phyloP scores from a whole-genome alignment of 1,140 invertebrate genomes.

The Drosophila pseudoananassae region DNA sequence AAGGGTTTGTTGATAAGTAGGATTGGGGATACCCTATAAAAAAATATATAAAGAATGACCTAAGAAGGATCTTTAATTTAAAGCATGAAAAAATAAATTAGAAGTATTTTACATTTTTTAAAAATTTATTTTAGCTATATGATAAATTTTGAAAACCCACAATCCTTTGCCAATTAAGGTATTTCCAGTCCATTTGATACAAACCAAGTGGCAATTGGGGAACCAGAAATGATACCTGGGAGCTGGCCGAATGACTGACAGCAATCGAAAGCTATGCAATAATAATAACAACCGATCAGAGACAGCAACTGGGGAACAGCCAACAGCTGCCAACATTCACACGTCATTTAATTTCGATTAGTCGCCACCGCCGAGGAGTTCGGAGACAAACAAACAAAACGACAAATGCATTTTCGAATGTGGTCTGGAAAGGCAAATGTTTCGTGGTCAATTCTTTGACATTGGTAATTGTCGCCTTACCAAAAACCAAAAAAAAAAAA shows the following conservation, averaged over 20 bases:
- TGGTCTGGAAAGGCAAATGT: conserved; percentile 48
- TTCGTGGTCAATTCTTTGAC: conserved; percentile 54
- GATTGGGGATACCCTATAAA: conserved; percentile 5
- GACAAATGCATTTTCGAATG: conserved; percentile 52
- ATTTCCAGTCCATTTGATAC: conserved; percentile 40
- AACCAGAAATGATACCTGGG: conserved; percentile 11
- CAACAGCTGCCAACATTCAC: conserved; percentile 77
- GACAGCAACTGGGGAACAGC: conserved; percentile 43
- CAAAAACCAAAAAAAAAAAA: conserved; percentile 2
- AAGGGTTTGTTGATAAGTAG: neutral
- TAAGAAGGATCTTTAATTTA: neutral
- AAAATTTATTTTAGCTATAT: no score
- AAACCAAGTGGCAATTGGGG: conserved; percentile 64
- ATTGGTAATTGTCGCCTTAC: conserved; percentile 66
- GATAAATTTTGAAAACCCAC: neutral
- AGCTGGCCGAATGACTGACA: conserved; percentile 22
- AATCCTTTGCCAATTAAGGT: conserved; percentile 1
- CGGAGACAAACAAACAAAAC: conserved; percentile 57
- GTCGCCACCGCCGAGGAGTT: conserved; percentile 26
- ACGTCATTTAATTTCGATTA: conserved; percentile 83
- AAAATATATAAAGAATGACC: no score
- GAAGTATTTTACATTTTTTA: no score
- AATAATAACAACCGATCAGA: conserved; percentile 38
- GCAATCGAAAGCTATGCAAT: conserved; percentile 66
- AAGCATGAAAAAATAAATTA: no score